phyloP scores from a whole-genome alignment of 2,113 vertebrate species.

The Theristicus caerulescens region DNA sequence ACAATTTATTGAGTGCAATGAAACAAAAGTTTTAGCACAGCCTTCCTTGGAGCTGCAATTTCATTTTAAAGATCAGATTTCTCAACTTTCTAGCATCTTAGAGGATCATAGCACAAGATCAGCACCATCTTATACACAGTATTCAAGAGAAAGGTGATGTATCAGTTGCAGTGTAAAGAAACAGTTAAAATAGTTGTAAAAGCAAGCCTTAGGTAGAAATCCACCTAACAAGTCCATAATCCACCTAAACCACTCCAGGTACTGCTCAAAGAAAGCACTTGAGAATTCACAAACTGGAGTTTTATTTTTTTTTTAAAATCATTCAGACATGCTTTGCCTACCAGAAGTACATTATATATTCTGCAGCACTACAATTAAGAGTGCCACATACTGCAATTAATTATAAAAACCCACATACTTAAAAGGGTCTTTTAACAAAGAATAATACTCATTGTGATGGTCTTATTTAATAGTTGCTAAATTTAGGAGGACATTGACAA shows the following conservation, averaged over 20 bases:
- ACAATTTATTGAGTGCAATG: neutral
- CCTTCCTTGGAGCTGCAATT: neutral
- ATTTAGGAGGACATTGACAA: neutral
- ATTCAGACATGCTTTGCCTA: neutral
- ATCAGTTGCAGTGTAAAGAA: neutral
- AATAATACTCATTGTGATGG: neutral
- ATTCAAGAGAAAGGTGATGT: neutral
- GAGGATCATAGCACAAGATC: neutral
- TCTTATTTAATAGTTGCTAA: neutral
- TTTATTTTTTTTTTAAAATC: neutral
- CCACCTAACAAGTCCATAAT: neutral
- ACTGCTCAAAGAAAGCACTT: neutral
- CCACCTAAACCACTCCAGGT: neutral
- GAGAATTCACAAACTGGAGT: neutral
- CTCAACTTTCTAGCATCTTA: neutral
- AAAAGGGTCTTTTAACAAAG: neutral
- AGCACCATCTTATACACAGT: fast-evolving
- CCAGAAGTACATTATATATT: neutral
- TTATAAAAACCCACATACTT: neutral
- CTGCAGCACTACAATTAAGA: neutral
- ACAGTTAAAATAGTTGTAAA: neutral
- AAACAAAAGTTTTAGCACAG: neutral
- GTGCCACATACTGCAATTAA: neutral
- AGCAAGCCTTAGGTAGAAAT: neutral
- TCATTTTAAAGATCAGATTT: neutral